A percentile compares a stretch with the other conserved stretches of the same genome.
Conservation (phyloP, 2,113 vertebrate genomes). For the Morone chrysops region DNA sequence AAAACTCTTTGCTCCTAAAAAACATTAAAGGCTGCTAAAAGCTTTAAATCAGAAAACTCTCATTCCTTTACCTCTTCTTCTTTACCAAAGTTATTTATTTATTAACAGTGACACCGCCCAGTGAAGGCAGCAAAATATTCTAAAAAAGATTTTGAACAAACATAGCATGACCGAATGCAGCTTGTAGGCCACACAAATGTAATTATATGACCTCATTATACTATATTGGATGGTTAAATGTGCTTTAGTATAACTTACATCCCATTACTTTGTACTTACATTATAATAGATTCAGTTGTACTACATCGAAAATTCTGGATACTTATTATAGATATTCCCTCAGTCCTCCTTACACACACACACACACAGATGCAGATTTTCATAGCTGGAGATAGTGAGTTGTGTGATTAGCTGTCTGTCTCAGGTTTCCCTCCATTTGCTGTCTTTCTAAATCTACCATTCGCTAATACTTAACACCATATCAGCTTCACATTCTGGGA, state of each 20-base stretch:
- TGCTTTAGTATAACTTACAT: not conserved
- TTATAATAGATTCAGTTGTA: constrained; percentile 8
- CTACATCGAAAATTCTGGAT: not conserved
- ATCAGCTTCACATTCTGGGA: constrained; percentile 63
- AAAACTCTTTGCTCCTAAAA: not conserved
- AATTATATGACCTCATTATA: not conserved
- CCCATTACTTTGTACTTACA: not conserved
- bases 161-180: not conserved
- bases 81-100: not conserved
- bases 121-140: not conserved
- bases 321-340: constrained; percentile 27
- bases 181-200: not conserved
- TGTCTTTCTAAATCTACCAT: constrained; percentile 74
- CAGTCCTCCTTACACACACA: constrained; percentile 7
- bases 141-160: not conserved
- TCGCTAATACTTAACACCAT: constrained; percentile 74
- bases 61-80: not conserved
- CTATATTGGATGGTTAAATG: no score
- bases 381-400: constrained; percentile 29
- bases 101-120: not conserved
- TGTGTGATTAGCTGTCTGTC: constrained; percentile 65
- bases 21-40: not conserved
- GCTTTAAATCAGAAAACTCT: not conserved
- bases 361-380: constrained; percentile 30
- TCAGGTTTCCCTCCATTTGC: constrained; percentile 73